Evolutionary conservation across 30 jellyfish, hydroid and myxozoan species (phyloP), one percentile per base, ranked within the genome.

Genomic region (Aurelia coerulea): DNA sequence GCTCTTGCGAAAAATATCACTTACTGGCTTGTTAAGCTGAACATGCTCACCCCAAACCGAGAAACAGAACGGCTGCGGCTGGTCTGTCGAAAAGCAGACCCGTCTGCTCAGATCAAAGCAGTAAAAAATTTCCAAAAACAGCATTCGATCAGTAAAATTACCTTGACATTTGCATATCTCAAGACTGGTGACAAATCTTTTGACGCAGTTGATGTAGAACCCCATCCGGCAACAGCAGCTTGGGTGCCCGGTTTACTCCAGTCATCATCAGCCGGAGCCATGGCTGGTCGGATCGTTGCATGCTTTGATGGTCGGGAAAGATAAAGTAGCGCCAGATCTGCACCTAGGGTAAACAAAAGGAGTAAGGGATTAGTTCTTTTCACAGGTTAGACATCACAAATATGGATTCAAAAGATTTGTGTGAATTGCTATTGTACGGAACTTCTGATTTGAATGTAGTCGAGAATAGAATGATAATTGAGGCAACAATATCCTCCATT

Each of bases 141-240:
- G 29, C 29, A 23, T 23, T 14, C 16, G 6, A 3, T 46, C 8
- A 16, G 73, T 10, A 32, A 10, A 50, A 29, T 2, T 34, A 93
- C 98, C 92, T 93, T 88, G 68, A 93, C 88, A 23, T 81, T 62
- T 16, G 98, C 97, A 60, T 88, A 87, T 42, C 96, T 71, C 70
- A 93, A 67, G 31, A 88, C 91, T 19, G 84, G 91, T 4, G 98
- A 93, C 58, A 93, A 42, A 46, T 88, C 97, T 62, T 93, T 94
- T 15, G 97, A 80, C 35, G 88, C 73, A 15, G 98, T 95, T 4
- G 98, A 75, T 23, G 98, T 93, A n/a, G 98, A 93, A 11, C 98
- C 98, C 98, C 98, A 93, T 31, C 98, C 98, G 15, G 98, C 98
- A 32, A 93, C 98, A 7, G 97, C 88, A 12, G 96, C 97, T 50